phyloP scores from a whole-genome alignment of 2,113 vertebrate species.

The Chaenogobius annularis region DNA sequence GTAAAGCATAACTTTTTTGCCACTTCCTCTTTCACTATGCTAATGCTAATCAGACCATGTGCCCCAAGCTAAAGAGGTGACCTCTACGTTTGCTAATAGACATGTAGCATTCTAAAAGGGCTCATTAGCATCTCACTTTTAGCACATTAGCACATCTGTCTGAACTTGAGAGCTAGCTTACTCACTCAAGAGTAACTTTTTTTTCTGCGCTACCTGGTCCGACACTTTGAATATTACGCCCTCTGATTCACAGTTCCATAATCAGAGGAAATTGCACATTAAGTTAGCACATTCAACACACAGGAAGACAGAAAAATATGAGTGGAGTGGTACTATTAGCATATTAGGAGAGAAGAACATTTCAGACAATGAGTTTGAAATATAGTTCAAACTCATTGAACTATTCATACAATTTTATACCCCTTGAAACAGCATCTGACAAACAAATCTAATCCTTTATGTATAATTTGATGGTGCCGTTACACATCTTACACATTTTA shows the following conservation, averaged over 20 bases:
- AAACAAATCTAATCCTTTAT: too few relatives aligned
- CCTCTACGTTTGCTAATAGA: constrained; percentile 17
- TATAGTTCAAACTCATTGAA: too few relatives aligned
- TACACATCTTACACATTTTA: too few relatives aligned
- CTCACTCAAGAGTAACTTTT: constrained; percentile 10
- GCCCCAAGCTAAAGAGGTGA: constrained; percentile 3
- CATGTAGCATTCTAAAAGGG: constrained; percentile 16
- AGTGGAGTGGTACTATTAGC: constrained; percentile 16
- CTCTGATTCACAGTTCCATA: constrained; percentile 37
- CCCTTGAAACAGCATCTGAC: too few relatives aligned
- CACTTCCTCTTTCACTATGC: background rate
- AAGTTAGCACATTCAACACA: constrained; percentile 55
- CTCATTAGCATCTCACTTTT: constrained; percentile 55
- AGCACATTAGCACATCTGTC: constrained; percentile 45
- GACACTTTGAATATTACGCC: constrained; percentile 61
- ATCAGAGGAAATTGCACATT: constrained; percentile 59
- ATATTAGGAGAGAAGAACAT: background rate
- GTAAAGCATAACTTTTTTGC: background rate
- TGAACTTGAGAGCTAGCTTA: constrained; percentile 22
- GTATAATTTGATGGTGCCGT: too few relatives aligned
- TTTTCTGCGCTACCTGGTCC: constrained; percentile 49
- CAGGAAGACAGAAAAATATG: constrained; percentile 24
- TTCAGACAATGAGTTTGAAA: background rate
- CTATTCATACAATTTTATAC: too few relatives aligned
- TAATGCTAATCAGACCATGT: constrained; percentile 19